Evolutionary conservation across 2,797 vertebrate species (phyloP).

Genomic region (Hybognathus amarus): DNA sequence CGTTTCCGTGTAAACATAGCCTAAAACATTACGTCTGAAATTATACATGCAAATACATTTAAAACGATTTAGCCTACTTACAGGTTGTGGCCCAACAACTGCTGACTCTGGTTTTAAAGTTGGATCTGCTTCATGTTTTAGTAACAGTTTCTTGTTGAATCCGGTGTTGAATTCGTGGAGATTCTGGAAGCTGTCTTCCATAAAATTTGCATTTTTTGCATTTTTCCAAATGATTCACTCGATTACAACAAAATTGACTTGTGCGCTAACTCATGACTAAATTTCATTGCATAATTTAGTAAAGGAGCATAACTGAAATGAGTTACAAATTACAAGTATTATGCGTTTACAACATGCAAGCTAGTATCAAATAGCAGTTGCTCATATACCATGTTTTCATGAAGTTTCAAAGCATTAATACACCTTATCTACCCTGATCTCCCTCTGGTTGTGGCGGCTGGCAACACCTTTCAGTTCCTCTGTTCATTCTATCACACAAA

Average conservation of each 20-base stretch:
- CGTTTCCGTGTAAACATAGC: too few relatives aligned
- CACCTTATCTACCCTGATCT: slow-evolving; percentile 7
- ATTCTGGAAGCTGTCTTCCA: too few relatives aligned
- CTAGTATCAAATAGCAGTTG: slow-evolving; percentile 8
- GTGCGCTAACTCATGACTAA: background rate
- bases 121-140: too few relatives aligned
- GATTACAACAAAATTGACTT: background rate
- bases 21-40: too few relatives aligned
- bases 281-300: background rate
- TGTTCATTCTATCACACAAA: slow-evolving; percentile 37
- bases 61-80: too few relatives aligned
- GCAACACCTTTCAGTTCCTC: slow-evolving; percentile 26
- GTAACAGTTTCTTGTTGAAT: too few relatives aligned
- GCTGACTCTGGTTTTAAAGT: too few relatives aligned
- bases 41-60: too few relatives aligned
- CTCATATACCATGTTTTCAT: slow-evolving; percentile 41
- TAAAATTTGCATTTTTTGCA: too few relatives aligned
- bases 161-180: too few relatives aligned
- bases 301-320: background rate
- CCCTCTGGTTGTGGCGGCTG: slow-evolving; percentile 27
- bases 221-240: background rate
- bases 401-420: slow-evolving; percentile 5
- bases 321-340: background rate
- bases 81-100: too few relatives aligned
- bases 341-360: background rate